Evolutionary conservation across 2,797 vertebrate genomes (phyloP).

Genomic region (Cossypha niveicapilla): DNA sequence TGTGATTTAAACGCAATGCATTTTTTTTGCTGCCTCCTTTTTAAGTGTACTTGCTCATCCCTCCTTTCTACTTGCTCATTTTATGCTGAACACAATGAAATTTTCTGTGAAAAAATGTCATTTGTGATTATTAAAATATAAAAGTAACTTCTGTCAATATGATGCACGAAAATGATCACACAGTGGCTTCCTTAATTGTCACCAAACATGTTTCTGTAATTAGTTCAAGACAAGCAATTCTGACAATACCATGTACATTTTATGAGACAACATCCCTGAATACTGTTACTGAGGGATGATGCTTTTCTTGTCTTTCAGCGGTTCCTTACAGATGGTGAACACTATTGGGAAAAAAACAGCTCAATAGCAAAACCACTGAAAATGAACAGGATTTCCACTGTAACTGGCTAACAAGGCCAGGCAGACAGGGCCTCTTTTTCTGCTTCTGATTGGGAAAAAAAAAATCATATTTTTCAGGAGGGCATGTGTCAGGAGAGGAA

Average conservation of each 20-base stretch:
- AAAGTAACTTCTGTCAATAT: constrained; percentile 30
- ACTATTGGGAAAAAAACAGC: neutral
- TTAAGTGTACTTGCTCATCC: neutral
- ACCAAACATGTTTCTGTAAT: constrained; percentile 55
- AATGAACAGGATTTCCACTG: neutral
- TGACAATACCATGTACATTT: neutral
- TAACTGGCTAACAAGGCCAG: neutral
- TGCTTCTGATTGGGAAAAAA: neutral
- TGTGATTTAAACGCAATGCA: neutral
- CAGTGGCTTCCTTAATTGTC: constrained; percentile 60
- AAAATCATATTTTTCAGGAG: neutral
- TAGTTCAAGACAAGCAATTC: constrained; percentile 61
- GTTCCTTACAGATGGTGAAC: constrained; percentile 3
- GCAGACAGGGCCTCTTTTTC: neutral
- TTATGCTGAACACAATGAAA: neutral
- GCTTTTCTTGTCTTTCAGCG: constrained; percentile 28
- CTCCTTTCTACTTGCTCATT: neutral
- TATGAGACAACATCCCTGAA: constrained; percentile 35
- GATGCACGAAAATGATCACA: constrained; percentile 2
- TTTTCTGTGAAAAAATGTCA: neutral
- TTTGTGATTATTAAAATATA: neutral
- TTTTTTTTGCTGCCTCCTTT: neutral
- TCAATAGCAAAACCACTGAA: neutral
- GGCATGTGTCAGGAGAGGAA: neutral
- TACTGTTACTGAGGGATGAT: neutral